These are phyloP conservation scores for Australoheros facetus DNA, from an alignment of 2,797 vertebrate genomes.

Conservation along the genomic window DNA sequence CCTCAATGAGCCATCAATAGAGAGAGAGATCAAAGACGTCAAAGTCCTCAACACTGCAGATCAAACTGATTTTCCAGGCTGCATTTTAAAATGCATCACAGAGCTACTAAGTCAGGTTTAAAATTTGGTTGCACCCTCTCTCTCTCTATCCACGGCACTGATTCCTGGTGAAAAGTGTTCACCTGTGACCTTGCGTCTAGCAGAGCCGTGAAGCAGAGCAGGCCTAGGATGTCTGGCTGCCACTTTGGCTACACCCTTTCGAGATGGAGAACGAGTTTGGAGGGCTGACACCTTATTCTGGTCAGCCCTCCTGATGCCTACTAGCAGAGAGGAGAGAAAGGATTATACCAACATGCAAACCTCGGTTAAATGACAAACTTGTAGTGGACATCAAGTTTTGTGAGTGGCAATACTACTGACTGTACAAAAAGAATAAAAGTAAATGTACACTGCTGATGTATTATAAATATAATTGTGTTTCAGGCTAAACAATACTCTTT, in stretches of 20 bases:
- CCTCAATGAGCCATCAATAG: slow-evolving; percentile 62
- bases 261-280: slow-evolving; percentile 92
- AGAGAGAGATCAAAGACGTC: slow-evolving; percentile 62
- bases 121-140: not conserved
- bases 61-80: not conserved
- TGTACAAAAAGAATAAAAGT: not conserved
- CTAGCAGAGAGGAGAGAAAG: slow-evolving; percentile 88
- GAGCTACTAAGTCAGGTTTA: not conserved
- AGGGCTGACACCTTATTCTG: slow-evolving; percentile 94
- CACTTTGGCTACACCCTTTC: slow-evolving; percentile 94
- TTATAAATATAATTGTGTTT: not conserved
- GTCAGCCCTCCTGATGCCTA: slow-evolving; percentile 93
- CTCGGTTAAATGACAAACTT: slow-evolving; percentile 15
- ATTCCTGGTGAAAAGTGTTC: slow-evolving; percentile 68
- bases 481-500: slow-evolving; percentile 2
- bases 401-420: not conserved
- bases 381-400: slow-evolving; percentile 8
- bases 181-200: slow-evolving; percentile 97
- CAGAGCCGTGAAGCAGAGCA: slow-evolving; percentile 90
- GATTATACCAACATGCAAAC: slow-evolving; percentile 78
- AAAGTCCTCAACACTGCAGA: not conserved
- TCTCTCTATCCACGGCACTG: slow-evolving; percentile 68
- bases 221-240: slow-evolving; percentile 93
- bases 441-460: not conserved
- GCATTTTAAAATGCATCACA: not conserved